Percentiles rank a stretch among this genome's conserved stretches.
Evolutionary conservation across 2,113 vertebrate genomes (phyloP).

Genomic region (Laticauda colubrina): DNA sequence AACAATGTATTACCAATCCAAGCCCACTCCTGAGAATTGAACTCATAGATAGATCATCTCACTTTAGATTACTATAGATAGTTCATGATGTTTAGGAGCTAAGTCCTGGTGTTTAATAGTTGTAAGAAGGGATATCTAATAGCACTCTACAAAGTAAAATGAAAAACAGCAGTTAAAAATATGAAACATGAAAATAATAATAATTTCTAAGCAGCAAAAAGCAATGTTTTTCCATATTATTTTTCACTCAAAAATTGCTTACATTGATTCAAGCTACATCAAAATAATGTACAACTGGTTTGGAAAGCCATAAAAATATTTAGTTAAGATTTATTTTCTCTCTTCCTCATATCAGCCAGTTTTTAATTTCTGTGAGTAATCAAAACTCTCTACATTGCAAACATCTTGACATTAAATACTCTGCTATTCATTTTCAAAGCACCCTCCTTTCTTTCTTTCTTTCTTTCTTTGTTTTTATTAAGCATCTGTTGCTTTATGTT

Average conservation of each 20-base stretch:
- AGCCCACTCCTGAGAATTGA: not conserved
- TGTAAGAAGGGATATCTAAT: not conserved
- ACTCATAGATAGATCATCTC: not conserved
- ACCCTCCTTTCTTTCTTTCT: not conserved
- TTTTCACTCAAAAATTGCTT: not conserved
- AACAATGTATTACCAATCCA: not conserved
- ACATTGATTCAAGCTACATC: not conserved
- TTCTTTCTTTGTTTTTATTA: conserved; percentile 39
- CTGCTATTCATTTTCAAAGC: conserved; percentile 51
- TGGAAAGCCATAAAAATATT: conserved; percentile 35
- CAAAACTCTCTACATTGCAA: conserved; percentile 21
- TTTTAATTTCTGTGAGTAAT: conserved; percentile 36
- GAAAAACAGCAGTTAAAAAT: not conserved
- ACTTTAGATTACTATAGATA: not conserved
- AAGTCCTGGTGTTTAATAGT: not conserved
- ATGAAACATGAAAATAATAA: not conserved
- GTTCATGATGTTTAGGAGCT: not conserved
- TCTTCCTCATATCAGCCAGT: not conserved
- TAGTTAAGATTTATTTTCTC: conserved; percentile 40
- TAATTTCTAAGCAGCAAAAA: not conserved
- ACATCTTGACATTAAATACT: conserved; percentile 35
- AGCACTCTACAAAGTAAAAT: not conserved
- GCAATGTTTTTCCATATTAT: not conserved
- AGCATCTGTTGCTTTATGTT: conserved; percentile 31
- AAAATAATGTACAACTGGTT: conserved; percentile 24